phyloP scores from a whole-genome alignment of 2,113 vertebrate species.

The Sorex fumeus region DNA sequence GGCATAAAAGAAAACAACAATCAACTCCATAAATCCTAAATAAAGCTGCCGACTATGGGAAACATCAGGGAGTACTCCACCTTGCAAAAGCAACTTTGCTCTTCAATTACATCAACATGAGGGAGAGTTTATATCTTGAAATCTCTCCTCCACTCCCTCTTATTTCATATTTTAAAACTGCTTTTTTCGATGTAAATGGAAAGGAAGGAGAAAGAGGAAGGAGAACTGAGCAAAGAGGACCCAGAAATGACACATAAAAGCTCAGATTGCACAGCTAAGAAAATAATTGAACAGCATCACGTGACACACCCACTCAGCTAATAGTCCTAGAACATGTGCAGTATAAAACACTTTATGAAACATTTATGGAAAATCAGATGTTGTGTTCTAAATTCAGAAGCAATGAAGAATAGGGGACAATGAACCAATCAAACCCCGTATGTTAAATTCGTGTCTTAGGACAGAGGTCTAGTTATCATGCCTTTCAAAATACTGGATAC shows the following conservation, averaged over 20 bases:
- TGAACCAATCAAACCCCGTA: neutral
- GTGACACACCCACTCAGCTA: slow-evolving; percentile 19
- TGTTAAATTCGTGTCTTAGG: neutral
- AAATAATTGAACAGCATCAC: slow-evolving; percentile 43
- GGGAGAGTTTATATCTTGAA: slow-evolving; percentile 54
- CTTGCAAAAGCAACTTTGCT: slow-evolving; percentile 48
- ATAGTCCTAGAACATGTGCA: slow-evolving; percentile 21
- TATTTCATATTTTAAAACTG: slow-evolving; percentile 50
- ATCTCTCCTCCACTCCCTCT: slow-evolving; percentile 49
- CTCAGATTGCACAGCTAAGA: slow-evolving; percentile 33
- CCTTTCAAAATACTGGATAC: slow-evolving; percentile 15
- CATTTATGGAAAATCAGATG: neutral
- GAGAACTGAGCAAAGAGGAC: neutral
- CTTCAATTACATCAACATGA: slow-evolving; percentile 47
- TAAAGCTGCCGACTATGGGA: slow-evolving; percentile 39
- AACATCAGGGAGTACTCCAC: slow-evolving; percentile 27
- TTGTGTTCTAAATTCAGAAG: slow-evolving; percentile 43
- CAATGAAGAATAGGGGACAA: slow-evolving; percentile 33
- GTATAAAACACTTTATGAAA: slow-evolving; percentile 14
- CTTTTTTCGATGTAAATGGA: neutral
- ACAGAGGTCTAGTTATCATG: neutral
- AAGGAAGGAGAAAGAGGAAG: neutral
- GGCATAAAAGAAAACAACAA: too few species aligned
- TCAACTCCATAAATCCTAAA: slow-evolving; percentile 47
- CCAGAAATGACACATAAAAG: slow-evolving; percentile 42